phyloP scores from a whole-genome alignment of 2,113 vertebrate species.

The Channa argus region DNA sequence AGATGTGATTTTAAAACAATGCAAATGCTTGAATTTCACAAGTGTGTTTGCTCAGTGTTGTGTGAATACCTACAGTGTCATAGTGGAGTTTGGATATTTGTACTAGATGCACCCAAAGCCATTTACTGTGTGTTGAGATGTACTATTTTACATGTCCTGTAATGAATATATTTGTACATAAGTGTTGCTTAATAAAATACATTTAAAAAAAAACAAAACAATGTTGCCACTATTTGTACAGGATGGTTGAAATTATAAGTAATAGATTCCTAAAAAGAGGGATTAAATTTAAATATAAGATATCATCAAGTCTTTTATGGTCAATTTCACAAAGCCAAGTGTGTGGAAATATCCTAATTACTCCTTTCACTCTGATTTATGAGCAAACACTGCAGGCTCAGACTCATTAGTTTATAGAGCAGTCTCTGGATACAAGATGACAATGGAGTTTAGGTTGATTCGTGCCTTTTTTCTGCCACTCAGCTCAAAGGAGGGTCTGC shows the following conservation, averaged over 20 bases:
- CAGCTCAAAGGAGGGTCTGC: too few relatives aligned
- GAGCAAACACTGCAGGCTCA: constrained; percentile 12
- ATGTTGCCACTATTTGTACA: neutral
- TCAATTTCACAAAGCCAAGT: constrained; percentile 24
- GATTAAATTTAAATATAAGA: constrained; percentile 2
- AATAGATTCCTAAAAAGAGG: constrained; percentile 6
- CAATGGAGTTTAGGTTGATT: constrained; percentile 3
- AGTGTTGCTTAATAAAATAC: constrained; percentile 78
- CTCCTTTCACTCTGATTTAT: constrained; percentile 38
- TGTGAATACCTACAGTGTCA: constrained; percentile 56
- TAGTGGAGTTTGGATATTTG: constrained; percentile 71
- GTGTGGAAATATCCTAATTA: constrained; percentile 34
- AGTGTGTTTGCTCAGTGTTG: constrained; percentile 60
- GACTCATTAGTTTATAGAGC: constrained; percentile 18
- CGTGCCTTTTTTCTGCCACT: neutral
- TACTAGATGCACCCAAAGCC: constrained; percentile 72
- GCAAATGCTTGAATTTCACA: constrained; percentile 58
- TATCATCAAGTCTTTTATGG: constrained; percentile 32
- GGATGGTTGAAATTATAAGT: neutral
- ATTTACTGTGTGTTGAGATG: constrained; percentile 69
- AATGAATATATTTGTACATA: constrained; percentile 76
- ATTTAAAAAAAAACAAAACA: neutral
- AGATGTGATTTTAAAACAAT: constrained; percentile 22
- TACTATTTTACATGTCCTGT: constrained; percentile 78
- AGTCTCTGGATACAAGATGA: constrained; percentile 22